Evolutionary conservation across 2,113 vertebrate genomes (phyloP).

Genomic region (Callocephalon fimbriatum): DNA sequence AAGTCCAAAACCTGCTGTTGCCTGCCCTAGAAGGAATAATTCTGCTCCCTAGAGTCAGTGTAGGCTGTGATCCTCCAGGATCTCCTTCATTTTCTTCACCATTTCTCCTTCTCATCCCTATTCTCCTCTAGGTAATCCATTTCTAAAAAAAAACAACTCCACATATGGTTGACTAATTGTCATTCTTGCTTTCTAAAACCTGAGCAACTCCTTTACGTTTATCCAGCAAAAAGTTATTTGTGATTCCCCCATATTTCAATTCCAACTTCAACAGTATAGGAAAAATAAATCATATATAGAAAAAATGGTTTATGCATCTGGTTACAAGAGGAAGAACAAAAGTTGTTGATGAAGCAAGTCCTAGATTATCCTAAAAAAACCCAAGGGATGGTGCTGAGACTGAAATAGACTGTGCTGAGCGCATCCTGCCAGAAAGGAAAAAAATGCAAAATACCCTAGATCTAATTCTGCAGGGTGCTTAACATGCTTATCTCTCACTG

Average conservation of each 20-base stretch:
- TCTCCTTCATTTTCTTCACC: background rate
- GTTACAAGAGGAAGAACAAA: background rate
- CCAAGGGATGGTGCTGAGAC: background rate
- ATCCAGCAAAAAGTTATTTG: background rate
- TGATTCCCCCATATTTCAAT: background rate
- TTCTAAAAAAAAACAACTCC: background rate
- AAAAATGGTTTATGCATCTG: background rate
- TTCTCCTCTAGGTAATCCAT: background rate
- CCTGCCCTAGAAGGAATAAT: background rate
- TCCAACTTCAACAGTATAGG: background rate
- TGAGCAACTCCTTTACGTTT: background rate
- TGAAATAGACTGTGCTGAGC: background rate
- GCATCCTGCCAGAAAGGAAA: background rate
- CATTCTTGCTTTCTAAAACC: background rate
- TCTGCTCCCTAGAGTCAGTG: background rate
- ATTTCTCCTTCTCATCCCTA: accelerated
- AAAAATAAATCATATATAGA: background rate
- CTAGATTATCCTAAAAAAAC: background rate
- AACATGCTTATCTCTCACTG: background rate
- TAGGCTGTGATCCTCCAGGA: background rate
- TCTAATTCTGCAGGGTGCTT: background rate
- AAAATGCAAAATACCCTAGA: background rate
- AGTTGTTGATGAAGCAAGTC: background rate
- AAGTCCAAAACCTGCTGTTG: background rate
- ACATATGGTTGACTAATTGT: accelerated